These are phyloP conservation scores for Nesidiocoris tenuis DNA, from an alignment of 2,888 invertebrate genomes.

Conservation along the genomic window DNA sequence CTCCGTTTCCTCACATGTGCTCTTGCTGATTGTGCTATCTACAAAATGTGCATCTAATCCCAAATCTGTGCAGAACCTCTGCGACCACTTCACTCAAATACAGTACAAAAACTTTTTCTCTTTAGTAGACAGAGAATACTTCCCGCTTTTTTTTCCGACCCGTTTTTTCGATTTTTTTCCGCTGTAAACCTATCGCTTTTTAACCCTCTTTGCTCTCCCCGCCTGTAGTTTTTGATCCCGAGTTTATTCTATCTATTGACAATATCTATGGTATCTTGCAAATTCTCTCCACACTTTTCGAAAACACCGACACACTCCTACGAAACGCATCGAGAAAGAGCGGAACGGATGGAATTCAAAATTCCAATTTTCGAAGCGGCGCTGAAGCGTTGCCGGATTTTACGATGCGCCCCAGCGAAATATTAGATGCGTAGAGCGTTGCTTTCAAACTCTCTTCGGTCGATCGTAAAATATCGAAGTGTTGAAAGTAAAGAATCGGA, in stretches of 20 bases:
- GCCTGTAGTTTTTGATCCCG: neutral
- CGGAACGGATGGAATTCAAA: too few species aligned
- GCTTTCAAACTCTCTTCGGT: too few species aligned
- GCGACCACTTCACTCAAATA: constrained; percentile 24
- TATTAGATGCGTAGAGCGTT: too few species aligned
- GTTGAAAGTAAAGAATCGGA: too few species aligned
- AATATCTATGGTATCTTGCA: too few species aligned
- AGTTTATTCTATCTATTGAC: too few species aligned
- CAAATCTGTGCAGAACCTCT: constrained; percentile 21
- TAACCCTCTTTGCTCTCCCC: neutral
- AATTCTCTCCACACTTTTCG: neutral
- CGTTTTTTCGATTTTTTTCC: constrained; percentile 8
- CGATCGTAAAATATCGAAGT: too few species aligned
- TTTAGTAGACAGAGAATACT: constrained; percentile 15
- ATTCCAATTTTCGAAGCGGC: too few species aligned
- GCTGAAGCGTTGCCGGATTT: too few species aligned
- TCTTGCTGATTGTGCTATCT: constrained; percentile 16
- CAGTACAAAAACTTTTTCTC: constrained; percentile 25
- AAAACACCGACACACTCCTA: neutral
- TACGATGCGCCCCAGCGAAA: too few species aligned
- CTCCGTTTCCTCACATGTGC: constrained; percentile 15
- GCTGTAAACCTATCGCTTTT: neutral
- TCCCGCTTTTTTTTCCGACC: constrained; percentile 4
- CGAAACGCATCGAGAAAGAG: too few species aligned
- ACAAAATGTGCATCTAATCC: constrained; percentile 22